Conservation (phyloP, 2,888 invertebrate species). For the Capitulum mitella region DNA sequence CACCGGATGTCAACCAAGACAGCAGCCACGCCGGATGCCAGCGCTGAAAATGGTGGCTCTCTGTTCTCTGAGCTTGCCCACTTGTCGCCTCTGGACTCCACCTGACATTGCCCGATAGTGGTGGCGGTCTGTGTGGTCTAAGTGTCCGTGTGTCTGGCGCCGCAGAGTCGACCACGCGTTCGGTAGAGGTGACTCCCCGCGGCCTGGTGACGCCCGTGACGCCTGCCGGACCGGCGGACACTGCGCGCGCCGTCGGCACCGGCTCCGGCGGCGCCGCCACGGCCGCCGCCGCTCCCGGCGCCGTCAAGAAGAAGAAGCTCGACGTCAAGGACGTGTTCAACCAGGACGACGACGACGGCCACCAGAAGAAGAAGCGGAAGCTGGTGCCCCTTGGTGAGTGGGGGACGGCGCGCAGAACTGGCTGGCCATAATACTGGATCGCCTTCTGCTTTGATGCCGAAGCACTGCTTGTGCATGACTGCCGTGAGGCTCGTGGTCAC, state of each 20-base stretch:
- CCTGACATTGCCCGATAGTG: not conserved
- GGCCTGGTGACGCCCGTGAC: not conserved
- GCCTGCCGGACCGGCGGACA: not conserved
- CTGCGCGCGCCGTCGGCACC: not conserved
- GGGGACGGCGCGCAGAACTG: too few species aligned
- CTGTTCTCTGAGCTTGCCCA: not conserved
- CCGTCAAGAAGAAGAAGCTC: slow-evolving; percentile 55
- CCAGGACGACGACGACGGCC: slow-evolving; percentile 58
- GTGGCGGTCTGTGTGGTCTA: not conserved
- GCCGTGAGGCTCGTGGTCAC: too few species aligned
- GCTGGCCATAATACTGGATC: too few species aligned
- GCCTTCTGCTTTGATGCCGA: too few species aligned
- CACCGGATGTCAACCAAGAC: too few species aligned
- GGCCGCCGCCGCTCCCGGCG: not conserved
- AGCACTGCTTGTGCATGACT: too few species aligned
- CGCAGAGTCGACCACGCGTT: not conserved
- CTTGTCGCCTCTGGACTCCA: not conserved
- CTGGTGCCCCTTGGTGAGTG: slow-evolving; percentile 64
- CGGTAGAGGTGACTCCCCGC: not conserved
- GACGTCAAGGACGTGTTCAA: slow-evolving; percentile 79
- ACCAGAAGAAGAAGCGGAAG: slow-evolving; percentile 50
- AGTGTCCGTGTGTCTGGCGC: not conserved
- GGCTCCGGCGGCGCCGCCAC: too few species aligned
- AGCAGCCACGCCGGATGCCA: too few species aligned
- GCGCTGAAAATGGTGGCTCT: too few species aligned